These are phyloP conservation scores for Rosalia funebris DNA, from an alignment of 2,888 invertebrate species.

Conservation along the genomic window DNA sequence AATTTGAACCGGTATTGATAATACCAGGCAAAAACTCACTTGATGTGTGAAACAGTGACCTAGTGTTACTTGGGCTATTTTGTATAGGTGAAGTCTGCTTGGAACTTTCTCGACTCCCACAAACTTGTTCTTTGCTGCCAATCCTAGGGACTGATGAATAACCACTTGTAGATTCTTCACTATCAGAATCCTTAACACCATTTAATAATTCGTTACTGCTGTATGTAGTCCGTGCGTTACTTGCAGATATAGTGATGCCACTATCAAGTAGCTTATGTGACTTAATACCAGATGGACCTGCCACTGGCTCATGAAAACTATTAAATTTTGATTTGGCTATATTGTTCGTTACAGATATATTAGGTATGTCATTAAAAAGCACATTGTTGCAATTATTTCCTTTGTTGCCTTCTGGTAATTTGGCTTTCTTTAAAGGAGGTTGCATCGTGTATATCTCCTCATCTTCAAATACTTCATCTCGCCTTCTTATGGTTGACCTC, in stretches of 20 bases:
- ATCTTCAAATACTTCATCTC: constrained; percentile 59
- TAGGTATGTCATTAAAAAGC: constrained; percentile 17
- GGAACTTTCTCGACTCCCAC: constrained; percentile 49
- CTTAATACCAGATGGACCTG: constrained; percentile 60
- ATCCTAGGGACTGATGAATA: constrained; percentile 66
- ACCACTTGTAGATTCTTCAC: constrained; percentile 70
- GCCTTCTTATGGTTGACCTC: constrained; percentile 58
- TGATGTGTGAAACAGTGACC: constrained; percentile 52
- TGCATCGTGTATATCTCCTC: constrained; percentile 54
- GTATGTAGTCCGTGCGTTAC: constrained; percentile 34
- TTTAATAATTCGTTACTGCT: constrained; percentile 37
- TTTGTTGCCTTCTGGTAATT: constrained; percentile 46
- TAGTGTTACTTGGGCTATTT: constrained; percentile 40
- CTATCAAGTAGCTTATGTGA: constrained; percentile 48
- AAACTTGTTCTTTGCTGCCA: constrained; percentile 55
- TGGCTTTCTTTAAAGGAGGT: constrained; percentile 65
- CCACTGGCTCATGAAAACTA: constrained; percentile 54
- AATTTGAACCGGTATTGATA: too few species aligned
- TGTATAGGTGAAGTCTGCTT: constrained; percentile 48
- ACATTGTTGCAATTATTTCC: constrained; percentile 25
- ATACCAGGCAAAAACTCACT: constrained; percentile 53
- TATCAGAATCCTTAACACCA: constrained; percentile 67
- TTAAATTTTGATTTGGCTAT: constrained; percentile 34
- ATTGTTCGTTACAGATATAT: constrained; percentile 24
- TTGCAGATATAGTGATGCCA: constrained; percentile 29